These are phyloP conservation scores for Drosophila kambysellisi DNA, from an alignment of 2,888 invertebrate genomes.

Conservation along the genomic window DNA sequence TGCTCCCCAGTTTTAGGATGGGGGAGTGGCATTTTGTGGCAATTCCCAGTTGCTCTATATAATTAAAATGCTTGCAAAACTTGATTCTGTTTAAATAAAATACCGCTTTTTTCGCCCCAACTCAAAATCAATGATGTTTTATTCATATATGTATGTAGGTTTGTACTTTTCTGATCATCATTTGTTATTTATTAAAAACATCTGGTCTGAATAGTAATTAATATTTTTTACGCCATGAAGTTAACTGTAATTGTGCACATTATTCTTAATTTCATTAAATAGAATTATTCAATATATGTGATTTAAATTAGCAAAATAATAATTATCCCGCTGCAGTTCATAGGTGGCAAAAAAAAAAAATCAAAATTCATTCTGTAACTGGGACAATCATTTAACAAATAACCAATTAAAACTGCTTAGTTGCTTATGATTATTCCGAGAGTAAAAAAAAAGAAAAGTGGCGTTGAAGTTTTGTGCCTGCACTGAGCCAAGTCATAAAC, in stretches of 20 bases:
- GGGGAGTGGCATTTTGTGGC: constrained; percentile 26
- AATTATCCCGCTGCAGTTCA: background rate
- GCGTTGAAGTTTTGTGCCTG: constrained; percentile 30
- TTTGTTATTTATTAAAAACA: constrained; percentile 46
- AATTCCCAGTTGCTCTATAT: constrained; percentile 40
- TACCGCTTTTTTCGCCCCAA: constrained; percentile 8
- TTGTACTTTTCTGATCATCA: constrained; percentile 14
- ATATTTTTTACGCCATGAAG: constrained; percentile 1
- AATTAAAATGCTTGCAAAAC: constrained; percentile 68
- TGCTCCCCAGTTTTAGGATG: background rate
- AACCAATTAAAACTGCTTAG: constrained; percentile 55
- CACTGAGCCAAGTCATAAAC: constrained; percentile 31
- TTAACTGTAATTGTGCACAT: constrained; percentile 21
- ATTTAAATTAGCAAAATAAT: constrained; percentile 2
- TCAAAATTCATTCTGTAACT: background rate
- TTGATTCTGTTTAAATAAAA: constrained; percentile 56
- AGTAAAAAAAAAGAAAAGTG: constrained; percentile 29
- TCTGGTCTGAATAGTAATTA: constrained; percentile 30
- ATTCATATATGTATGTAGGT: background rate
- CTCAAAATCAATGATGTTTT: constrained; percentile 16
- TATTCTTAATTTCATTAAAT: constrained; percentile 17
- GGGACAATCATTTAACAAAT: constrained; percentile 5
- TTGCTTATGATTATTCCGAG: constrained; percentile 18
- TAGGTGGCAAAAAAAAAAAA: background rate
- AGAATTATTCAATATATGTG: background rate